Conservation (phyloP, 2,797 vertebrate genomes). For the Propithecus perrieri region DNA sequence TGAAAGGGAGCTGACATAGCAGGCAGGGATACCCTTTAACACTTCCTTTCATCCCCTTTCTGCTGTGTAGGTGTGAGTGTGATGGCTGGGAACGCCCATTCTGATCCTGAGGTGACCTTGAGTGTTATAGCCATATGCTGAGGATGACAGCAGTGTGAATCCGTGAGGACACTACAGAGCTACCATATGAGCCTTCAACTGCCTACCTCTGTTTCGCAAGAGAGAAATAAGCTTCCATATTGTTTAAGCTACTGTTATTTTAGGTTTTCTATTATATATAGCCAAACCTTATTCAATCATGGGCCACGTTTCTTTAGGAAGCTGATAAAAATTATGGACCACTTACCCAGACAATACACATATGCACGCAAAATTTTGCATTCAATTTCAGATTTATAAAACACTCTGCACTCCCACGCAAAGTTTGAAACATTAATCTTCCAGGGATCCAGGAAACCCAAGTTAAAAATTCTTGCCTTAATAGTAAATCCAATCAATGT, state of each 20-base stretch:
- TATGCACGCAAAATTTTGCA: neutral
- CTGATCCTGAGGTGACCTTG: neutral
- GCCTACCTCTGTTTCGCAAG: neutral
- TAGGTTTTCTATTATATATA: neutral
- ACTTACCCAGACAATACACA: neutral
- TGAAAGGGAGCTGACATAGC: neutral
- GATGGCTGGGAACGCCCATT: neutral
- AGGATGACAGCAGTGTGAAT: neutral
- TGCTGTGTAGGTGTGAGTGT: neutral
- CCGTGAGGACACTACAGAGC: neutral
- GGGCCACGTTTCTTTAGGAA: neutral
- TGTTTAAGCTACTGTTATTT: neutral
- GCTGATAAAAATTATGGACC: neutral
- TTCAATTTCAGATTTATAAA: neutral
- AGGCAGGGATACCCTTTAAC: neutral
- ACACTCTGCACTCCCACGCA: neutral
- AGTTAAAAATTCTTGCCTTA: neutral
- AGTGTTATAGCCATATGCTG: neutral
- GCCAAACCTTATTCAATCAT: neutral
- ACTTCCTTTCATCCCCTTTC: neutral
- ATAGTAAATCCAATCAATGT: neutral
- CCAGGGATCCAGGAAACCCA: neutral
- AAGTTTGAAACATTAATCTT: neutral
- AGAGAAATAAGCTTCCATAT: neutral
- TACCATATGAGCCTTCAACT: neutral